Percentiles rank a stretch among this genome's conserved stretches.
Evolutionary conservation across 2,113 vertebrate genomes (phyloP).

Genomic region (Epinephelus cyanopodus): DNA sequence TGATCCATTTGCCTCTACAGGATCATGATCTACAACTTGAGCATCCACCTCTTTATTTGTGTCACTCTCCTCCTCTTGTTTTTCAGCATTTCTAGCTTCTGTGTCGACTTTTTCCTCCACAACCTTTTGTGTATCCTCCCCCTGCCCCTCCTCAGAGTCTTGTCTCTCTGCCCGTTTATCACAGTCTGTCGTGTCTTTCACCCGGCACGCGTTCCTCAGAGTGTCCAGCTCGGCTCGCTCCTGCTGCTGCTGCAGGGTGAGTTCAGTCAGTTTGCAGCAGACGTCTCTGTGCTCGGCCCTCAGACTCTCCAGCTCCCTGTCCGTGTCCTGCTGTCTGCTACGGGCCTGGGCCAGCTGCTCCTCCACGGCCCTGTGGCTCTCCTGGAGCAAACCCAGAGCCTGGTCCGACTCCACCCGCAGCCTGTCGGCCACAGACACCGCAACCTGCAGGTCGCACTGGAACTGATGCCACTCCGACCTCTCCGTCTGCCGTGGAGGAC

Average conservation of each 20-base stretch:
- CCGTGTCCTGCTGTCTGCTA: slow-evolving; percentile 55
- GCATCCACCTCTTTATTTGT: not conserved
- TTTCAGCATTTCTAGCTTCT: slow-evolving; percentile 25
- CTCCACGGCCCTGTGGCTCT: slow-evolving; percentile 63
- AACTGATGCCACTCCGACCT: slow-evolving; percentile 84
- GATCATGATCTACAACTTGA: not conserved
- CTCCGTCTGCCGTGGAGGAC: slow-evolving; percentile 70
- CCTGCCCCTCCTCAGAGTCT: slow-evolving; percentile 4
- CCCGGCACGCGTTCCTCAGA: slow-evolving; percentile 13
- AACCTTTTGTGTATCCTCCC: not conserved
- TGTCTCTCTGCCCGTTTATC: slow-evolving; percentile 6
- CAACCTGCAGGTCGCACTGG: slow-evolving; percentile 85
- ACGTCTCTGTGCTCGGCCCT: slow-evolving; percentile 61
- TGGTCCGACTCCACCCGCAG: slow-evolving; percentile 83
- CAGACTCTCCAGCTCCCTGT: slow-evolving; percentile 69
- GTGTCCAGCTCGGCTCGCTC: slow-evolving; percentile 42
- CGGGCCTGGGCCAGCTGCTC: slow-evolving; percentile 69
- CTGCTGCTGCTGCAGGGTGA: slow-evolving; percentile 58
- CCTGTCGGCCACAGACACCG: slow-evolving; percentile 84
- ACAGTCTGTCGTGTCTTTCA: slow-evolving; percentile 4
- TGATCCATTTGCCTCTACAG: slow-evolving; percentile 20
- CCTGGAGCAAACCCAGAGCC: slow-evolving; percentile 62
- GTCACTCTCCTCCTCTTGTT: slow-evolving; percentile 6
- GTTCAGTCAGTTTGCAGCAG: slow-evolving; percentile 59
- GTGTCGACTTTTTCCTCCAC: not conserved